Conservation (phyloP, 92 coral and sea anemone genomes). For the Montipora capitata region DNA sequence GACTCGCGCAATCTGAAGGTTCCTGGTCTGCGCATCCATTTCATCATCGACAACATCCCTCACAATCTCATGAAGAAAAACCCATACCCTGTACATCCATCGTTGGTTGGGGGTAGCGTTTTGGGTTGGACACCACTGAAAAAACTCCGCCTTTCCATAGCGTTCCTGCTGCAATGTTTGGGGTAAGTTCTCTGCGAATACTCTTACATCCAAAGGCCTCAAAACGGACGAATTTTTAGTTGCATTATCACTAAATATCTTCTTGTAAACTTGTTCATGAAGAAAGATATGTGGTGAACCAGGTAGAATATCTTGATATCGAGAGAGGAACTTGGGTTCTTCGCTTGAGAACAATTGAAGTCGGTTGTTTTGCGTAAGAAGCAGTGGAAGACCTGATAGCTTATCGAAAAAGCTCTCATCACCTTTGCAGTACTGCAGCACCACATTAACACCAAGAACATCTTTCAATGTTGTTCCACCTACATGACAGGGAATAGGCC, state of each 20-base stretch:
- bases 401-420: slow-evolving; percentile 51
- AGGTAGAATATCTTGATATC: slow-evolving; percentile 67
- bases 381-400: slow-evolving; percentile 85
- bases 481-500: slow-evolving; percentile 49
- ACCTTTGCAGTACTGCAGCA: slow-evolving; percentile 77
- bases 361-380: slow-evolving; percentile 78
- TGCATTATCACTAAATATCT: background rate
- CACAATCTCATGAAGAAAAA: background rate
- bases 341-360: slow-evolving; percentile 48
- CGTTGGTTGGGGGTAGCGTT: background rate
- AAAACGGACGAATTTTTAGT: background rate
- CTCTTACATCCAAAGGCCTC: slow-evolving; percentile 13
- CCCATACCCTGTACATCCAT: slow-evolving; percentile 29
- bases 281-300: slow-evolving; percentile 62
- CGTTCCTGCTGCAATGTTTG: background rate
- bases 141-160: background rate
- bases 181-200: slow-evolving; percentile 17
- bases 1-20: slow-evolving; percentile 8
- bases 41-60: background rate
- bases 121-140: slow-evolving; percentile 15
- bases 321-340: slow-evolving; percentile 62
- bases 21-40: slow-evolving; percentile 16
- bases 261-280: background rate
- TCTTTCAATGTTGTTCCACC: slow-evolving; percentile 48
- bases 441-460: slow-evolving; percentile 2